phyloP scores from a whole-genome alignment of 2,888 invertebrate genomes.

The Oxystoma pomonae region DNA sequence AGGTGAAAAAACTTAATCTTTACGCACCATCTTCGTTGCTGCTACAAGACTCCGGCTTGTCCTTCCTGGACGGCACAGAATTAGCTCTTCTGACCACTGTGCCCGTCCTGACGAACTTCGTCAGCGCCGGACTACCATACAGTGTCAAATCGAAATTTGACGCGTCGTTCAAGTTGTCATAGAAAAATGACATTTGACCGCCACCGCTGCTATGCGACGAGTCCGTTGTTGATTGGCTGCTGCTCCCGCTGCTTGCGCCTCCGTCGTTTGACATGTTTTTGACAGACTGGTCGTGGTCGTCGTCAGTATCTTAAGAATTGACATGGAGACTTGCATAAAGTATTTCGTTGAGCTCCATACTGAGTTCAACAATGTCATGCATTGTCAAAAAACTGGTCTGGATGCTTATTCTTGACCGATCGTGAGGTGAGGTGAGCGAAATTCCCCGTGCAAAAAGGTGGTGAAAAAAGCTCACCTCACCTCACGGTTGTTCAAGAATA shows the following conservation, averaged over 20 bases:
- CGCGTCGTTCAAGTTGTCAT: slow-evolving; percentile 31
- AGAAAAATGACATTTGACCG: slow-evolving; percentile 36
- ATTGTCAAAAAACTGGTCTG: too few relatives aligned
- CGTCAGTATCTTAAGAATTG: too few relatives aligned
- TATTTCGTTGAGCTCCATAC: too few relatives aligned
- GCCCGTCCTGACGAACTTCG: slow-evolving; percentile 39
- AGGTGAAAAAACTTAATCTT: too few relatives aligned
- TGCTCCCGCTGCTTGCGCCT: slow-evolving; percentile 26
- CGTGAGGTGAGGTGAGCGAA: too few relatives aligned
- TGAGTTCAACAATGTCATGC: too few relatives aligned
- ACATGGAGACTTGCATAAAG: too few relatives aligned
- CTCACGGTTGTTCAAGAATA: too few relatives aligned
- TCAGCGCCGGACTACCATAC: slow-evolving; percentile 38
- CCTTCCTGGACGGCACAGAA: slow-evolving; percentile 33
- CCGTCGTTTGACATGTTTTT: slow-evolving; percentile 28
- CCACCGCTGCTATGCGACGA: slow-evolving; percentile 39
- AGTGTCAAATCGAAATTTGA: slow-evolving; percentile 33
- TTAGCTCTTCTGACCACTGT: slow-evolving; percentile 43
- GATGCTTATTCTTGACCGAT: too few relatives aligned
- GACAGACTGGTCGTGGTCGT: neutral
- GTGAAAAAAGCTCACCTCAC: too few relatives aligned
- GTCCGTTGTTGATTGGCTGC: slow-evolving; percentile 38
- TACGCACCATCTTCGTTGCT: slow-evolving; percentile 24
- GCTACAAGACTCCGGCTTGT: slow-evolving; percentile 19
- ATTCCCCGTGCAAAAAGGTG: too few relatives aligned